phyloP scores from a whole-genome alignment of 2,888 invertebrate genomes.

The Xylota sylvarum region DNA sequence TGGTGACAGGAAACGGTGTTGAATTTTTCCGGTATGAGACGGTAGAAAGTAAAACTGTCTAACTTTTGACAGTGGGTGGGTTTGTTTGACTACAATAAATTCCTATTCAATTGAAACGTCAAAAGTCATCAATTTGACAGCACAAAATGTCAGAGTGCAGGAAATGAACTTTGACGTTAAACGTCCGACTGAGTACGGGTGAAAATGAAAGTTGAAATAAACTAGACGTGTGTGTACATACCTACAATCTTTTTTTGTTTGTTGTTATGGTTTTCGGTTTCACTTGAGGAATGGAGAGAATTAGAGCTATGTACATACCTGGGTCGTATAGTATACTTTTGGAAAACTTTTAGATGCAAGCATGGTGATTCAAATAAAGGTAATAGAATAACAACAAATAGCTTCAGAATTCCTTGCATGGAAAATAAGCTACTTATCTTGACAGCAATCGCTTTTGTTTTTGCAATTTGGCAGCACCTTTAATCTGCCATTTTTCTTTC shows the following conservation, averaged over 20 bases:
- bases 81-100: not conserved
- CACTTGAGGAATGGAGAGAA: not conserved
- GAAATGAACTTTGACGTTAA: slow-evolving; percentile 34
- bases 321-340: no score
- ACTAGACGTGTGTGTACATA: not conserved
- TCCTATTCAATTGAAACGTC: not conserved
- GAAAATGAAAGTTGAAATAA: slow-evolving; percentile 10
- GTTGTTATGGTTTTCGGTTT: not conserved
- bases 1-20: slow-evolving; percentile 27
- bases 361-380: no score
- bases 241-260: not conserved
- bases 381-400: no score
- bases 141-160: not conserved
- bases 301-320: no score
- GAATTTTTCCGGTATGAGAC: not conserved
- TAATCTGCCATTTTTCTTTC: no score
- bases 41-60: not conserved
- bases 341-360: no score
- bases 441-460: no score
- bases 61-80: not conserved
- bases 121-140: slow-evolving; percentile 5
- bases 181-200: slow-evolving; percentile 6
- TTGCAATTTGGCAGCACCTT: no score
- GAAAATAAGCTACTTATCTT: no score
- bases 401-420: no score